Base-by-base conservation (phyloP, 2,797 vertebrate species). In the Vultur gryphus region DNA sequence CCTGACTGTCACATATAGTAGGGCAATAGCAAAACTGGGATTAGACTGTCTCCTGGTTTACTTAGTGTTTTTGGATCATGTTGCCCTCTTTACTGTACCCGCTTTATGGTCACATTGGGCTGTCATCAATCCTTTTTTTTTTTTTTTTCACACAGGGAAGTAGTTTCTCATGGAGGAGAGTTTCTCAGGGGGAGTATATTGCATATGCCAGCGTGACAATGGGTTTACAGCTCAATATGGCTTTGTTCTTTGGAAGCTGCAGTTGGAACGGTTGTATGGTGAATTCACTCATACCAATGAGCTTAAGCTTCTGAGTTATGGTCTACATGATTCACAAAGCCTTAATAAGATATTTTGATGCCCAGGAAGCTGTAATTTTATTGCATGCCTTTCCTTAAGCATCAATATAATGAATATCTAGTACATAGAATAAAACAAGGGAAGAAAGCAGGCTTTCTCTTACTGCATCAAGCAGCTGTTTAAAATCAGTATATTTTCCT, bases 21-120 rank as follows among this genome's bases (percentile, higher is more conserved):
- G 43, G 25, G 46, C 70, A 93, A 54, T 62, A 82, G 49, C 49
- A 78, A 65, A 88, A 83, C 46, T 58, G 35, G 83, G 87, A 89
- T 93, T 94, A 93, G 44, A 37, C 31, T 85, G 65, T 79, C 58
- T 95, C 25, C 61, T 84, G 43, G 9, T 86, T 89, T 75, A 54
- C 65, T 95, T 41, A 64, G n/a, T 46, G 39, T 8, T 48, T 93
- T 93, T 86, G 48, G 83, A 83, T 91, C 78, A 28, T 52, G 48
- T 92, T 94, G 59, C 86, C 20, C 6, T 61, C 76, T 94, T 89
- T 82, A 66, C 31, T 62, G 44, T 87, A 70, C 35, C 52, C 0
- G 0, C 26, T 84, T 91, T 91, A 84, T 88, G 41, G 66, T 84
- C 43, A 48, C 31, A 35, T 35, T 91, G 65, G 54, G 20, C 39